Percentiles rank a stretch among this genome's conserved stretches.
These are phyloP conservation scores for Embiotoca jacksoni DNA, from an alignment of 2,113 vertebrate genomes.

Conservation along the genomic window DNA sequence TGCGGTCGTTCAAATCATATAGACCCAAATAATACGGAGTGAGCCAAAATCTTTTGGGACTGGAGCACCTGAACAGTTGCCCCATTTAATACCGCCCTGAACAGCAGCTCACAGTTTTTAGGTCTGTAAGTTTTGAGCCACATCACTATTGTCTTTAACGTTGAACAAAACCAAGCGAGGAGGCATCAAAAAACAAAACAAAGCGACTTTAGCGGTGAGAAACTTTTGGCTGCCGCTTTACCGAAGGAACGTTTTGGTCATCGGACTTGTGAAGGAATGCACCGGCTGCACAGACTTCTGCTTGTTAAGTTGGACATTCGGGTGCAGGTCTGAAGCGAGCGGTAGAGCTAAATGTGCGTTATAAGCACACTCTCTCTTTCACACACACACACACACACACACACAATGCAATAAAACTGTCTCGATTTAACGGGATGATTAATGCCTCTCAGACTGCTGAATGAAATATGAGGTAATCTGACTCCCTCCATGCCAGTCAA, in stretches of 20 bases:
- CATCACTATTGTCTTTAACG: not conserved
- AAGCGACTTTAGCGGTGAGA: slow-evolving; percentile 6
- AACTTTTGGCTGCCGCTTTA: slow-evolving; percentile 8
- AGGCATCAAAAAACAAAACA: not conserved
- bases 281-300: slow-evolving; percentile 35
- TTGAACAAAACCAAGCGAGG: not conserved
- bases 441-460: slow-evolving; percentile 69
- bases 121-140: not conserved
- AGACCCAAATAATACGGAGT: too few relatives aligned
- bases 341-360: slow-evolving; percentile 56
- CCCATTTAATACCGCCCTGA: not conserved
- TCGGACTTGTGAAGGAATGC: slow-evolving; percentile 45
- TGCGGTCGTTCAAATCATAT: too few relatives aligned
- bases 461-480: slow-evolving; percentile 76
- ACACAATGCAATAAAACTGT: slow-evolving; percentile 76
- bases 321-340: slow-evolving; percentile 56
- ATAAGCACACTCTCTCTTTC: slow-evolving; percentile 37
- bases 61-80: not conserved
- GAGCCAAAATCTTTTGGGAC: too few relatives aligned
- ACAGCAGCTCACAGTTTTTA: not conserved
- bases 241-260: slow-evolving; percentile 53
- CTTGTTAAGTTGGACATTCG: slow-evolving; percentile 68
- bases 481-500: slow-evolving; percentile 64
- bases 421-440: slow-evolving; percentile 75
- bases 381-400: slow-evolving; percentile 4